phyloP scores from a whole-genome alignment of 2,888 invertebrate genomes.

The Eupsilia transversa region DNA sequence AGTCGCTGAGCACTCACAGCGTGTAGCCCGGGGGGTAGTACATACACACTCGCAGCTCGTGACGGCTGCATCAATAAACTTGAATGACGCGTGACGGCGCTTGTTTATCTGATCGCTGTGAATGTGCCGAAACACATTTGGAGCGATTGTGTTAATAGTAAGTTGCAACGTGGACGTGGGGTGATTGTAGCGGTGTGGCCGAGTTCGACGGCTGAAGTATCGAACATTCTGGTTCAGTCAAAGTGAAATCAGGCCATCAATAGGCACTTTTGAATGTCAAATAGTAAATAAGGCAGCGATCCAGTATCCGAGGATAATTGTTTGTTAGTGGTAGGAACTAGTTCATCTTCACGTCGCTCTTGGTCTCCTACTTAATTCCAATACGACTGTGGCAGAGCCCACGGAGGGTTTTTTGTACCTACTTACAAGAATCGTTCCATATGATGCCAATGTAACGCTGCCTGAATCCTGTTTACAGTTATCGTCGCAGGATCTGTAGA shows the following conservation, averaged over 20 bases:
- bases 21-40: not conserved
- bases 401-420: too few species aligned
- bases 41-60: not conserved
- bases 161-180: not conserved
- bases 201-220: not conserved
- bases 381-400: not conserved
- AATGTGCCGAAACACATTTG: constrained; percentile 10
- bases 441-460: constrained; percentile 22
- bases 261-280: not conserved
- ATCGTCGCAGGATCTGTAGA: constrained; percentile 5
- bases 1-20: not conserved
- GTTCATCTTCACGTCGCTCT: not conserved
- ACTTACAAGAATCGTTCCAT: not conserved
- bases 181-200: not conserved
- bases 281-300: not conserved
- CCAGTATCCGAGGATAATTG: not conserved
- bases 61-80: constrained; percentile 13
- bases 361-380: not conserved
- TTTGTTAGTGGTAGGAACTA: not conserved
- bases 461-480: constrained; percentile 25
- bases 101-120: constrained; percentile 10
- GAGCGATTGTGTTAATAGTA: not conserved
- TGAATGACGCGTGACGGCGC: not conserved
- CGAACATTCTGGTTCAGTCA: constrained; percentile 6
- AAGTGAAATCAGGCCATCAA: not conserved